phyloP scores from a whole-genome alignment of 2,113 vertebrate species.

The Callocephalon fimbriatum region DNA sequence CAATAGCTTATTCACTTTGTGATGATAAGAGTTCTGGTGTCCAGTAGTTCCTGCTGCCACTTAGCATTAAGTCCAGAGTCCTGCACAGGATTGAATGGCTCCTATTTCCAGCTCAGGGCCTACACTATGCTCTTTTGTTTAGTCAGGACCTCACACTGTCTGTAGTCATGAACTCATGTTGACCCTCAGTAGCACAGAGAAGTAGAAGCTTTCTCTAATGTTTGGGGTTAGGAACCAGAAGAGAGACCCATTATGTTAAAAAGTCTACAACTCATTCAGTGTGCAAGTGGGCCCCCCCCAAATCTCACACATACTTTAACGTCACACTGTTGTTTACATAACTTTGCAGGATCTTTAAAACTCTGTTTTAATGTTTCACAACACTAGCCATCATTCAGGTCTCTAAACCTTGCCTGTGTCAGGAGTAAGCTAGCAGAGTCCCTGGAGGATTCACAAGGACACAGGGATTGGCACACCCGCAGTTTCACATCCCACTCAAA shows the following conservation, averaged over 20 bases:
- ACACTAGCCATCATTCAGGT: not conserved
- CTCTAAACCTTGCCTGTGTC: not conserved
- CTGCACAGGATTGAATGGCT: not conserved
- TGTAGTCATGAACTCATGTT: not conserved
- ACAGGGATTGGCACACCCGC: not conserved
- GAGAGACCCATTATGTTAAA: not conserved
- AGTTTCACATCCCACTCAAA: not conserved
- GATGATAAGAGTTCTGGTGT: not conserved
- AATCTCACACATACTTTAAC: not conserved
- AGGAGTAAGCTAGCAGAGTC: not conserved
- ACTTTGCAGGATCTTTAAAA: not conserved
- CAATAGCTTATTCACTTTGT: not conserved
- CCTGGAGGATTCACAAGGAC: not conserved
- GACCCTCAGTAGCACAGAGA: not conserved
- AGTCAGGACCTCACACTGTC: not conserved
- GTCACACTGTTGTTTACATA: constrained; percentile 5
- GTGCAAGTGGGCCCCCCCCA: not conserved
- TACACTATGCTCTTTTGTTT: constrained; percentile 21
- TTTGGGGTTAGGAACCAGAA: not conserved
- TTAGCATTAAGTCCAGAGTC: not conserved
- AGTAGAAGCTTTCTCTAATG: not conserved
- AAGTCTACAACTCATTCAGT: not conserved
- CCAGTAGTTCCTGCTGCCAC: not conserved
- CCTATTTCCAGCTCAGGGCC: not conserved
- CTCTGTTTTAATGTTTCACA: not conserved